Base-by-base conservation (phyloP, 2,888 invertebrate genomes). In the Schizotus pectinicornis region DNA sequence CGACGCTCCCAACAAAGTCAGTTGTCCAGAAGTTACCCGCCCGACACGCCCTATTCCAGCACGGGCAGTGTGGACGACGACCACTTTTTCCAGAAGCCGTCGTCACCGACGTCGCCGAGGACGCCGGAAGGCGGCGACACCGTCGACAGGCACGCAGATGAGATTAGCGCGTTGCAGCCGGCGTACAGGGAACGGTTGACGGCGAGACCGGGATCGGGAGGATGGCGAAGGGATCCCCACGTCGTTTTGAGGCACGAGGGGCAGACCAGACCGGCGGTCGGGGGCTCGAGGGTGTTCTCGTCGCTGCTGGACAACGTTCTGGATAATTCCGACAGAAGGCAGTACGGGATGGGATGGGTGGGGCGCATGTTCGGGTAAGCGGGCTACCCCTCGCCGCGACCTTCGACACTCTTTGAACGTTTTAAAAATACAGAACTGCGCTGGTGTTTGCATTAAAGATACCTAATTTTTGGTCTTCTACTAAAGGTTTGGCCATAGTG, bases 251-350 rank as follows among this genome's bases (percentile, higher is more conserved):
- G 72, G 55, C 72, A 73, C 38, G 60, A 56, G 11, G 71, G 65
- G n/a, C 72, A 72, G 46, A 64, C 59, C 13, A 61, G 76, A 39
- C 72, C 74, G n/a, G 67, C 67, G 8, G 73, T 78, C 9, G 91
- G 91, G 6, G 87, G 88, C 12, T 83, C 83, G 39, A 84, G 92
- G 63, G 92, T 94, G 67, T 88, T 88, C 62, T 86, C 90, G 8
- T 88, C 88, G 48, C 84, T 94, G 69, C 83, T 96, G 55, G 93
- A 94, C 74, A 89, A 92, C n/a, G 88, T 94, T 9, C 86, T 93
- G 61, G 95, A 95, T 78, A 95, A 95, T 81, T 94, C 94, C 11
- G 89, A 95, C 76, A 85, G 95, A 62, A 86, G 95, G 70, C 89
- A 90, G 77, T 92, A 88, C 78, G 89, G 93, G 71, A 87, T 91